These are phyloP conservation scores for Steromphala cineraria DNA, from an alignment of 2,888 invertebrate genomes.

Conservation along the genomic window DNA sequence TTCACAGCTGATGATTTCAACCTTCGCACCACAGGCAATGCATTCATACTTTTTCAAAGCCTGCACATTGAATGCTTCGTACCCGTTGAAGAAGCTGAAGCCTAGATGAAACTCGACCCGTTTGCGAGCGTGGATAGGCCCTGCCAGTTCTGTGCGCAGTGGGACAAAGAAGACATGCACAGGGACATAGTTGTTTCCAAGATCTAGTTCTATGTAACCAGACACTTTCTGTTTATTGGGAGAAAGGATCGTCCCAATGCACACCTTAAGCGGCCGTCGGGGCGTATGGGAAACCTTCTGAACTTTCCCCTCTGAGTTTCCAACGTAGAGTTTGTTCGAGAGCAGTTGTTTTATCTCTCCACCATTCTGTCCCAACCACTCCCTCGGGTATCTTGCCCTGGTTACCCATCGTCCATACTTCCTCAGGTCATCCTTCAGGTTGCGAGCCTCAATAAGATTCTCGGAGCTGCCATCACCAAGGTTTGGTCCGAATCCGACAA, in stretches of 20 bases:
- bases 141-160: constrained; percentile 22
- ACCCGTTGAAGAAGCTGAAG: constrained; percentile 32
- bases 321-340: neutral
- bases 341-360: constrained; percentile 37
- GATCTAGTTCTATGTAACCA: constrained; percentile 40
- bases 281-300: neutral
- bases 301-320: neutral
- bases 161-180: constrained; percentile 39
- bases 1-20: constrained; percentile 18
- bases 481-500: constrained; percentile 39
- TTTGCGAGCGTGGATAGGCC: constrained; percentile 28
- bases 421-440: constrained; percentile 30
- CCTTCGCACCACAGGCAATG: constrained; percentile 9
- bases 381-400: constrained; percentile 36
- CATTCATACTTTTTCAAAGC: constrained; percentile 25
- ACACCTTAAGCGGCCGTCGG: constrained; percentile 26
- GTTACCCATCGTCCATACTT: constrained; percentile 28
- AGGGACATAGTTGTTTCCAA: constrained; percentile 33
- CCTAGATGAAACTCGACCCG: constrained; percentile 40
- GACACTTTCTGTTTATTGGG: constrained; percentile 41
- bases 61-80: constrained; percentile 32
- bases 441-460: constrained; percentile 34
- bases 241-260: constrained; percentile 42
- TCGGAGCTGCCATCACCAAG: constrained; percentile 27
- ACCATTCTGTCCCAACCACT: constrained; percentile 40